These are phyloP conservation scores for Diphyllodes magnificus DNA, from an alignment of 2,113 vertebrate species.

Conservation along the genomic window DNA sequence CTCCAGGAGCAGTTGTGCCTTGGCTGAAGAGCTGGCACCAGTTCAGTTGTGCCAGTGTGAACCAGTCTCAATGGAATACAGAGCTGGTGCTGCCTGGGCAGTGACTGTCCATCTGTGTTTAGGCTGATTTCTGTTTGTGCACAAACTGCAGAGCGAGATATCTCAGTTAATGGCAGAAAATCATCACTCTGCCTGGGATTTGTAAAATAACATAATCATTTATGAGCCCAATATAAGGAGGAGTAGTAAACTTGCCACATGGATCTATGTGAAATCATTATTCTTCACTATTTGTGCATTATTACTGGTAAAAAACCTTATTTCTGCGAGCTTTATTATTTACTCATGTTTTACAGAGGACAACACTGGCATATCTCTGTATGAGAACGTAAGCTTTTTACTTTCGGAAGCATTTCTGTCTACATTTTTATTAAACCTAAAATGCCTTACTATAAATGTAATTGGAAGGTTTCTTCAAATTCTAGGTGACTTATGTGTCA, in stretches of 20 bases:
- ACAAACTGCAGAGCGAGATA: neutral
- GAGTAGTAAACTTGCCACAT: neutral
- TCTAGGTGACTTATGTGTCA: neutral
- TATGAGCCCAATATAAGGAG: neutral
- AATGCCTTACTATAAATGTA: neutral
- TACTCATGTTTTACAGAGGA: neutral
- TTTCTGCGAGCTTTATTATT: neutral
- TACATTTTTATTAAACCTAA: neutral
- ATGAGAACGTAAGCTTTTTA: neutral
- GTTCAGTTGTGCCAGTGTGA: neutral
- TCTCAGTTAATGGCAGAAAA: neutral
- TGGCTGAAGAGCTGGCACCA: neutral
- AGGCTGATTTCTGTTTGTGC: neutral
- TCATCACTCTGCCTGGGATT: neutral
- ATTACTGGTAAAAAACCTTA: neutral
- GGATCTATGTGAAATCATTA: neutral
- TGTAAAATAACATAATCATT: neutral
- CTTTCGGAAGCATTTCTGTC: neutral
- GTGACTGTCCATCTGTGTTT: neutral
- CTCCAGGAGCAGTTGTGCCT: neutral
- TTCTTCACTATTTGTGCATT: neutral
- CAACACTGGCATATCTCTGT: neutral
- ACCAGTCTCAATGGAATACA: neutral
- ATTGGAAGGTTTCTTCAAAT: neutral
- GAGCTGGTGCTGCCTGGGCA: neutral